These are phyloP conservation scores for Gryllus bimaculatus DNA, from an alignment of 1,140 invertebrate species.

Conservation along the genomic window DNA sequence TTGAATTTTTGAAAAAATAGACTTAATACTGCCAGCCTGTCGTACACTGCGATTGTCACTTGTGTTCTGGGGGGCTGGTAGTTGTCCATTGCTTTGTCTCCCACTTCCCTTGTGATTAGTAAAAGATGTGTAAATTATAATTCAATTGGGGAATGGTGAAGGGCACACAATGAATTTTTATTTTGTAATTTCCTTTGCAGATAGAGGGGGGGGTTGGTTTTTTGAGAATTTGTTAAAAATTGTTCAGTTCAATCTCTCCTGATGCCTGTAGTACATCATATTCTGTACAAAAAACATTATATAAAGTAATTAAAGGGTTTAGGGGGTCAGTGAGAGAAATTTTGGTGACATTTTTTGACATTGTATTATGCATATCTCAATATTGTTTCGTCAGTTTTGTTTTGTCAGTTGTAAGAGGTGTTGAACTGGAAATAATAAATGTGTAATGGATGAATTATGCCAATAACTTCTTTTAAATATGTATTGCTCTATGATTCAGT, in stretches of 20 bases:
- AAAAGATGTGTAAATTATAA: neutral
- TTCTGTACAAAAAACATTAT: no score
- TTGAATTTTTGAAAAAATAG: neutral
- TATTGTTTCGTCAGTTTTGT: neutral
- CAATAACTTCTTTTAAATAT: neutral
- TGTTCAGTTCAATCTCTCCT: neutral
- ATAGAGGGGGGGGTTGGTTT: neutral
- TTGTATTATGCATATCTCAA: neutral
- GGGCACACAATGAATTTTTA: neutral
- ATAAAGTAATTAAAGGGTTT: no score
- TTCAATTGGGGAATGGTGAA: neutral
- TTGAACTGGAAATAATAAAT: neutral
- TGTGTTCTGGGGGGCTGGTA: neutral
- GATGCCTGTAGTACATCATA: neutral
- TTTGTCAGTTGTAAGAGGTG: constrained; percentile 4
- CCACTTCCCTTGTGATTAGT: neutral
- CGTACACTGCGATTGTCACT: neutral
- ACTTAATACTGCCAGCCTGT: neutral
- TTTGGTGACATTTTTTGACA: neutral
- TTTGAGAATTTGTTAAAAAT: neutral
- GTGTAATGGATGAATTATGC: neutral
- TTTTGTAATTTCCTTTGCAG: neutral
- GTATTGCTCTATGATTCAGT: neutral
- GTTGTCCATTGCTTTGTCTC: neutral
- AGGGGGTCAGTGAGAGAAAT: no score